Evolutionary conservation across 2,888 invertebrate genomes (phyloP).

Genomic region (Polietes domitor): DNA sequence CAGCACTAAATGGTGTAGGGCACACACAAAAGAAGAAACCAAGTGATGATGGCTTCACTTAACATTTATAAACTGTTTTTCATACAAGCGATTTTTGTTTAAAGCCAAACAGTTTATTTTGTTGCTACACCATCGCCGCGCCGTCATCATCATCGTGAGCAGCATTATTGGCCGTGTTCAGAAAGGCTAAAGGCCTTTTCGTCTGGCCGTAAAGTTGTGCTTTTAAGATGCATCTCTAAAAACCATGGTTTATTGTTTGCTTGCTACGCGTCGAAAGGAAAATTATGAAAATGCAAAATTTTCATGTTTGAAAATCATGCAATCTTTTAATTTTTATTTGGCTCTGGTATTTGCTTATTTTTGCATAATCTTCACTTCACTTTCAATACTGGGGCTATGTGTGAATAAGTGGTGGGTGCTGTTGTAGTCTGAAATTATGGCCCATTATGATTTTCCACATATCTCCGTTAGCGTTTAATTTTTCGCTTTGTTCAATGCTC

Average conservation of each 20-base stretch:
- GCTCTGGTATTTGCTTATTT: slow-evolving; percentile 10
- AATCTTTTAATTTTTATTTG: slow-evolving; percentile 41
- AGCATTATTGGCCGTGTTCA: background rate
- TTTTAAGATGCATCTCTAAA: slow-evolving; percentile 26
- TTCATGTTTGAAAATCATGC: slow-evolving; percentile 59
- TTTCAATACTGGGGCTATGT: slow-evolving; percentile 4
- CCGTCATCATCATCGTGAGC: background rate
- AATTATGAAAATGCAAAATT: slow-evolving; percentile 15
- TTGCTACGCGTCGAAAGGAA: slow-evolving; percentile 19
- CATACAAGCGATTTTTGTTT: slow-evolving; percentile 49
- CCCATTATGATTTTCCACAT: slow-evolving; percentile 13
- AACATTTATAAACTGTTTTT: slow-evolving; percentile 23
- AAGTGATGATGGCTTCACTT: background rate
- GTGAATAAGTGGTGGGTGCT: background rate
- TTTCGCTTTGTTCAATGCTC: background rate
- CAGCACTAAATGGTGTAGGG: no score
- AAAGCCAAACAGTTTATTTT: slow-evolving; percentile 19
- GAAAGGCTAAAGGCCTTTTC: slow-evolving; percentile 61
- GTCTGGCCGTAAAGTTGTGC: slow-evolving; percentile 21
- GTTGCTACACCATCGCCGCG: background rate
- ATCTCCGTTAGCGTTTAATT: background rate
- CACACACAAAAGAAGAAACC: no score
- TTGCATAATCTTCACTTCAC: slow-evolving; percentile 61
- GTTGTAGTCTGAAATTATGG: slow-evolving; percentile 2
- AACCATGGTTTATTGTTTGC: slow-evolving; percentile 41